phyloP scores from a whole-genome alignment of 2,888 invertebrate species.

The Drosophila tanythrix region DNA sequence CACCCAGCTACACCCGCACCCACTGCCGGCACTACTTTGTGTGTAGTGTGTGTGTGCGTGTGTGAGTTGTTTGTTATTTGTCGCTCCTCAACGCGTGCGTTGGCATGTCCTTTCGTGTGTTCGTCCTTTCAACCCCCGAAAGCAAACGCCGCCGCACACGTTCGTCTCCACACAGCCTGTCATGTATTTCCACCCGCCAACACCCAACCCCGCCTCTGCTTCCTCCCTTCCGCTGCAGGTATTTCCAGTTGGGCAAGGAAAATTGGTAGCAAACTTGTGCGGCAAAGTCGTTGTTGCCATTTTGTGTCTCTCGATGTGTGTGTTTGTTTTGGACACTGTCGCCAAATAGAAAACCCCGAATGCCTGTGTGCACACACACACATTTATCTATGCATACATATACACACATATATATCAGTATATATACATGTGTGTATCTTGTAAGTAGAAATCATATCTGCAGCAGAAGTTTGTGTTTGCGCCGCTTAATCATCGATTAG shows the following conservation, averaged over 20 bases:
- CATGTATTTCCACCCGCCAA: constrained; percentile 37
- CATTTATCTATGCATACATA: constrained; percentile 6
- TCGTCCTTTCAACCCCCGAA: constrained; percentile 59
- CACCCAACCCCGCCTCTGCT: neutral
- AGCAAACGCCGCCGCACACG: constrained; percentile 52
- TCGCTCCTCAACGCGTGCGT: constrained; percentile 58
- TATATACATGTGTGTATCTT: constrained; percentile 8
- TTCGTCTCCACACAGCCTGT: constrained; percentile 59
- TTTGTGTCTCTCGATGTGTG: constrained; percentile 34
- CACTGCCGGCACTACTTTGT: constrained; percentile 44
- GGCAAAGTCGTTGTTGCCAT: constrained; percentile 53
- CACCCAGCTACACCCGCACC: constrained; percentile 24
- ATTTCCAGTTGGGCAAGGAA: constrained; percentile 52
- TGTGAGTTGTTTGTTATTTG: constrained; percentile 69
- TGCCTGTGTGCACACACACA: constrained; percentile 14
- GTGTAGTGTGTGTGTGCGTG: constrained; percentile 26
- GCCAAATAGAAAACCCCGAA: constrained; percentile 66
- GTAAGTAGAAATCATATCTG: constrained; percentile 14
- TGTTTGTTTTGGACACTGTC: constrained; percentile 70
- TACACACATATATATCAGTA: constrained; percentile 21
- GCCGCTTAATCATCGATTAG: constrained; percentile 56
- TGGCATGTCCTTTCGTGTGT: constrained; percentile 31
- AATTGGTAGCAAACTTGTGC: constrained; percentile 41
- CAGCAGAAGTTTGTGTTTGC: constrained; percentile 18
- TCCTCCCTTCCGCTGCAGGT: constrained; percentile 25